These are phyloP conservation scores for Amyelois transitella DNA, from an alignment of 1,140 invertebrate species.

Conservation along the genomic window DNA sequence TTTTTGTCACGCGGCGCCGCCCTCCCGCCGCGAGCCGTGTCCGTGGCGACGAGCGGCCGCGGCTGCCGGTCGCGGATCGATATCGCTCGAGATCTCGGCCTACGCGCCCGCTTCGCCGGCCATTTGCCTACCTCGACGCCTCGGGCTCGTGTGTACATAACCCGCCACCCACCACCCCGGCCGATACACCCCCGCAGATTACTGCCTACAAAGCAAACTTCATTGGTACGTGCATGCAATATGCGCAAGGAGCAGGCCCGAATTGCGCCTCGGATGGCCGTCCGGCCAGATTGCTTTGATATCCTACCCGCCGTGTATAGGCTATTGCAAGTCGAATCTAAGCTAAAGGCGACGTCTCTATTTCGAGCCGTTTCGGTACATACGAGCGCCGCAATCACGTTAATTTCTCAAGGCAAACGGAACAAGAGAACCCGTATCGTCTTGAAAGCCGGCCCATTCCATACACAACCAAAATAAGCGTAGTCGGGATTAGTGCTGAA, in stretches of 20 bases:
- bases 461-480: neutral
- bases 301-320: constrained; percentile 41
- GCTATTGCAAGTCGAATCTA: constrained; percentile 47
- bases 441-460: constrained; percentile 6
- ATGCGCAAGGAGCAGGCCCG: constrained; percentile 66
- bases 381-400: constrained; percentile 46
- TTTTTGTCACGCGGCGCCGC: constrained; percentile 60
- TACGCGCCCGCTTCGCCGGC: constrained; percentile 61
- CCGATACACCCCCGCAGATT: constrained; percentile 70
- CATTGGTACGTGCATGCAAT: constrained; percentile 73
- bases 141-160: constrained; percentile 70
- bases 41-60: constrained; percentile 54
- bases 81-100: constrained; percentile 69
- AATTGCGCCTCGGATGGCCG: constrained; percentile 49
- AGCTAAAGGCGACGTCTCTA: constrained; percentile 34
- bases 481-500: neutral
- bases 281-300: constrained; percentile 61
- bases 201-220: constrained; percentile 73
- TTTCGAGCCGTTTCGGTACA: constrained; percentile 30
- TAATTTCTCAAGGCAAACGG: constrained; percentile 47
- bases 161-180: constrained; percentile 54
- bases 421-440: constrained; percentile 9
- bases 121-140: constrained; percentile 72
- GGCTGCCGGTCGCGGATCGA: constrained; percentile 59
- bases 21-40: constrained; percentile 44